phyloP scores from a whole-genome alignment of 2,113 vertebrate species.

The Dicrurus megarhynchus region DNA sequence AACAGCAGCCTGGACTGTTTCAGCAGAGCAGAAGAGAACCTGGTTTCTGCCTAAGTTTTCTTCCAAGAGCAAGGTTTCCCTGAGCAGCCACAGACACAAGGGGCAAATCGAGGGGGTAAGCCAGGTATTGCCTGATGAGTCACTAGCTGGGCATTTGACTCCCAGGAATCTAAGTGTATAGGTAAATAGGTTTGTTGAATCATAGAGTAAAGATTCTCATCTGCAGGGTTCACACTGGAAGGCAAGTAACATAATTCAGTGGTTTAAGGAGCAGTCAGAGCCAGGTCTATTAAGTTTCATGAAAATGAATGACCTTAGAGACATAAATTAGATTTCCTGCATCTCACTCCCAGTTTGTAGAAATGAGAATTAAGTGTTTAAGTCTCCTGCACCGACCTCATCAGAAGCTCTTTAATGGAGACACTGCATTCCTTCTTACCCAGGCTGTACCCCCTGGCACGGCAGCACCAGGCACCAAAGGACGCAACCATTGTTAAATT shows the following conservation, averaged over 20 bases:
- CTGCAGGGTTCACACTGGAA: not conserved
- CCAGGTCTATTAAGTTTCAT: slow-evolving; percentile 47
- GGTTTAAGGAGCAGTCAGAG: slow-evolving; percentile 31
- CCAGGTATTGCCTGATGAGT: not conserved
- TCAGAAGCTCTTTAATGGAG: not conserved
- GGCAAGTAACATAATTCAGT: slow-evolving; percentile 32
- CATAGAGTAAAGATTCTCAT: not conserved
- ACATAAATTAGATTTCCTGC: slow-evolving; percentile 52
- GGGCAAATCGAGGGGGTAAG: not conserved
- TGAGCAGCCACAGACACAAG: not conserved
- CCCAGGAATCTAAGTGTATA: not conserved
- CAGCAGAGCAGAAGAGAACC: not conserved
- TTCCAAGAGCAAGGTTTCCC: not conserved
- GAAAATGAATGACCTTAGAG: slow-evolving; percentile 58
- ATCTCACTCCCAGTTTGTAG: slow-evolving; percentile 34
- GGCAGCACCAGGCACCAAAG: not conserved
- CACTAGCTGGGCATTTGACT: not conserved
- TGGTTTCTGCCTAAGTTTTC: not conserved
- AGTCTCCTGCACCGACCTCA: slow-evolving; percentile 20
- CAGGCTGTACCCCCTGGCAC: not conserved
- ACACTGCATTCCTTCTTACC: not conserved
- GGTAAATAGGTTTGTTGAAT: not conserved
- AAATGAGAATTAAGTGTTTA: slow-evolving; percentile 52
- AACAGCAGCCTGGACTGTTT: not conserved
- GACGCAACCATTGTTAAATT: accelerated